phyloP scores from a whole-genome alignment of 2,888 invertebrate genomes.

The Tipula confusa region DNA sequence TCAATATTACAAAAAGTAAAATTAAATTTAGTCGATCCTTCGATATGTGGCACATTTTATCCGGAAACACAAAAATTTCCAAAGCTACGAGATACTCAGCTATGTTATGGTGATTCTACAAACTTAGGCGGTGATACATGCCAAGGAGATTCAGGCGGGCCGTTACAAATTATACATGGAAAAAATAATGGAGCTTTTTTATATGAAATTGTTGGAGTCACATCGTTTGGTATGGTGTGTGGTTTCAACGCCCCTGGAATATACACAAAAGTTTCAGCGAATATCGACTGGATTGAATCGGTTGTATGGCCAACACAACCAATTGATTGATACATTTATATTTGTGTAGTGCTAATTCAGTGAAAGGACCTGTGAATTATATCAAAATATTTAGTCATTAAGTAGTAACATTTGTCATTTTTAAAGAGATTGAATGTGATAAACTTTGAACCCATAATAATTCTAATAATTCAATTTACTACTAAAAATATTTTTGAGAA shows the following conservation, averaged over 20 bases:
- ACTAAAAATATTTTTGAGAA: not conserved
- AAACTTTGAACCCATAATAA: not conserved
- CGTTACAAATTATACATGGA: not conserved
- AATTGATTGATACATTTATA: not conserved
- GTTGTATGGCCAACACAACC: not conserved
- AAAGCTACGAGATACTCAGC: not conserved
- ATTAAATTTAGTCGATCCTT: not conserved
- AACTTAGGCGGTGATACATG: not conserved
- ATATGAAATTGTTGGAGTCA: not conserved
- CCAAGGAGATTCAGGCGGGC: conserved; percentile 20
- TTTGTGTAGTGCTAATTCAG: not conserved
- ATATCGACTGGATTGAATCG: conserved; percentile 13
- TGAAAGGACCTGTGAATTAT: not conserved
- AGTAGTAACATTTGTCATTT: not conserved
- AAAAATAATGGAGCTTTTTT: not conserved
- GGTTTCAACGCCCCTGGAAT: not conserved
- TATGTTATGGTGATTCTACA: not conserved
- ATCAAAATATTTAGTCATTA: not conserved
- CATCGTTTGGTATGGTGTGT: not conserved
- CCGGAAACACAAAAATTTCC: not conserved
- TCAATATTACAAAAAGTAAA: not conserved
- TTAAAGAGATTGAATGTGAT: not conserved
- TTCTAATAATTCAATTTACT: not conserved
- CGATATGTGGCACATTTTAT: not conserved
- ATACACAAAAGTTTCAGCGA: not conserved